Evolutionary conservation across 1,140 invertebrate genomes (phyloP), one percentile per base, ranked within the genome.

Genomic region (Chelonus insularis): DNA sequence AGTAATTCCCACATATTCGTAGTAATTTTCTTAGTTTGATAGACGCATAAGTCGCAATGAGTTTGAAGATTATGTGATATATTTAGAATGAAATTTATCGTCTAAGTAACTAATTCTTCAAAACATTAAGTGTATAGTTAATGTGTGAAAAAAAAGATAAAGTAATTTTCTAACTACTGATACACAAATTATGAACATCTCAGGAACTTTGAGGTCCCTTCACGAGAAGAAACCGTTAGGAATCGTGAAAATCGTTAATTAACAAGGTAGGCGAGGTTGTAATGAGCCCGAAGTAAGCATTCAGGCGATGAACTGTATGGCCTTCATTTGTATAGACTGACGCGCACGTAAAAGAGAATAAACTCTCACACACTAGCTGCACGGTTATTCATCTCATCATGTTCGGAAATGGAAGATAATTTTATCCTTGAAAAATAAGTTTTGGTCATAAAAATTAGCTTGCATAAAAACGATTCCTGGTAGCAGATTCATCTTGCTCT

Each of bases 221-320:
- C 20, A 41, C 0, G 23, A 20, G 5, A 8, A 37, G 3, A 25
- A 20, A 52, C 61, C 61, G 61, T 64, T 64, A 64, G 41, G 34
- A 64, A 56, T 64, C 57, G 57, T 60, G 62, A 60, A 64, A 64
- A 59, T 60, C 57, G 48, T 64, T 60, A 60, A 62, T 60, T 66
- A 66, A 66, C 57, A 43, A 66, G 52, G 52, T 59, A 55, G 52
- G 45, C 62, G 41, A 62, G 58, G 48, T 54, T 37, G 50, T 60
- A 54, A 60, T 23, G 58, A 60, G 48, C 50, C 37, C 58, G 29
- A 50, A 37, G 55, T 25, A 34, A 60, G 18, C 16, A 48, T 36
- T 43, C 51, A 41, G 57, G 36, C 57, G 54, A 60, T 57, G 60
- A 62, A 62, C 64, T 62, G 52, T 20, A 56, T 62, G 56, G 45